These are phyloP conservation scores for Drosophila lacertosa DNA, from an alignment of 1,140 invertebrate species.

Conservation along the genomic window DNA sequence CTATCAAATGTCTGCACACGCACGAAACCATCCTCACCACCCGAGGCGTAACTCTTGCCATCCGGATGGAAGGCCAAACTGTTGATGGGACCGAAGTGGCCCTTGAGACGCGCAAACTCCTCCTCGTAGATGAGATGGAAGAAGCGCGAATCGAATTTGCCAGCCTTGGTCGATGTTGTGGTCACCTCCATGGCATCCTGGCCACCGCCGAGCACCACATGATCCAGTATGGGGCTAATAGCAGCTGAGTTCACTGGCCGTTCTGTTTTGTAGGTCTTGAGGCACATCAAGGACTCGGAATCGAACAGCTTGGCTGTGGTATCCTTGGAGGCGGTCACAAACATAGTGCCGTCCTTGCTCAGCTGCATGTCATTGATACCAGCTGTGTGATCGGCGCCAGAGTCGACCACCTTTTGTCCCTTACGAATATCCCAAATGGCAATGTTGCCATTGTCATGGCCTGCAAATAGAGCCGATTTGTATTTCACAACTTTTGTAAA, in stretches of 20 bases:
- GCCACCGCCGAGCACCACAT: slow-evolving; percentile 98
- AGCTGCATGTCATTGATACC: slow-evolving; percentile 98
- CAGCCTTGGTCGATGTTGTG: slow-evolving; percentile 96
- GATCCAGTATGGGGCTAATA: slow-evolving; percentile 96
- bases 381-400: slow-evolving; percentile 91
- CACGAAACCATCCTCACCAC: slow-evolving; percentile 99
- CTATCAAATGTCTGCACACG: slow-evolving; percentile 98
- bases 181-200: slow-evolving; percentile 99
- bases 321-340: slow-evolving; percentile 98
- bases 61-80: slow-evolving; percentile 99
- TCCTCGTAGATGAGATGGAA: slow-evolving; percentile 99
- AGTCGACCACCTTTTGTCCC: slow-evolving; percentile 90
- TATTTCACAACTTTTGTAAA: not conserved
- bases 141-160: slow-evolving; percentile 99
- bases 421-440: slow-evolving; percentile 95
- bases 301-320: slow-evolving; percentile 97
- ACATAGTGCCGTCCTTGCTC: slow-evolving; percentile 96
- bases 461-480: slow-evolving; percentile 26
- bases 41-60: slow-evolving; percentile 97
- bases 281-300: slow-evolving; percentile 90
- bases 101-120: slow-evolving; percentile 99
- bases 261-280: slow-evolving; percentile 98
- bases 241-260: slow-evolving; percentile 98
- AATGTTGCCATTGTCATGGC: slow-evolving; percentile 97
- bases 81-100: slow-evolving; percentile 99